Conservation (phyloP, 2,113 vertebrate genomes). For the Oreochromis niloticus region DNA sequence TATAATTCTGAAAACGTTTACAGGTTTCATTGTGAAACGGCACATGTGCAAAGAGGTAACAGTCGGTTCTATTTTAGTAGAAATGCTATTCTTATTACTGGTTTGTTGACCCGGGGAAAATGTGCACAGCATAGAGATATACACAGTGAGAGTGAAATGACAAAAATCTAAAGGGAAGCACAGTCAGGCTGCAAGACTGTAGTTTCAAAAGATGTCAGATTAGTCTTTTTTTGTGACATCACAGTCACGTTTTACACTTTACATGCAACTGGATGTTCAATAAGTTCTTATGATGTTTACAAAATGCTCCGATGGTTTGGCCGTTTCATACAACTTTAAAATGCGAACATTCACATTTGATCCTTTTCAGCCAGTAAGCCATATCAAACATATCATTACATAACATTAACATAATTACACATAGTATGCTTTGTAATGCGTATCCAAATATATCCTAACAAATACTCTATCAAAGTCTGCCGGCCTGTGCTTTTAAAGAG, state of each 20-base stretch:
- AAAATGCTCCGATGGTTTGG: neutral
- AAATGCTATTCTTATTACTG: neutral
- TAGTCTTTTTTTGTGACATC: neutral
- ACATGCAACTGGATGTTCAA: neutral
- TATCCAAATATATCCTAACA: neutral
- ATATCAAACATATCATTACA: neutral
- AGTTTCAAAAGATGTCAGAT: neutral
- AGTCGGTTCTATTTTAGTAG: neutral
- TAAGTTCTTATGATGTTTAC: neutral
- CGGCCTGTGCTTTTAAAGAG: neutral
- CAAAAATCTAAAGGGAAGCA: neutral
- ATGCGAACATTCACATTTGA: neutral
- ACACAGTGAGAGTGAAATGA: neutral
- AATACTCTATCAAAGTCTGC: neutral
- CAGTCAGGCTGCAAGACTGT: neutral
- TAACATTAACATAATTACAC: neutral
- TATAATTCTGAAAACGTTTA: neutral
- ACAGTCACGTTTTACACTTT: neutral
- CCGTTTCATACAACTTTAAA: neutral
- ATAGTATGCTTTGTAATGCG: neutral
- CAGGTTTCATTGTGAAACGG: conserved; percentile 9
- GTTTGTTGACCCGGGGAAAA: neutral
- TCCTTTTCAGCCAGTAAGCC: neutral
- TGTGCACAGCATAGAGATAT: neutral
- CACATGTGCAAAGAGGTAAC: conserved; percentile 2